A percentile compares a stretch with the other conserved stretches of the same genome.
These are phyloP conservation scores for Drosophila kikkawai DNA, from an alignment of 1,140 invertebrate genomes.

Conservation along the genomic window DNA sequence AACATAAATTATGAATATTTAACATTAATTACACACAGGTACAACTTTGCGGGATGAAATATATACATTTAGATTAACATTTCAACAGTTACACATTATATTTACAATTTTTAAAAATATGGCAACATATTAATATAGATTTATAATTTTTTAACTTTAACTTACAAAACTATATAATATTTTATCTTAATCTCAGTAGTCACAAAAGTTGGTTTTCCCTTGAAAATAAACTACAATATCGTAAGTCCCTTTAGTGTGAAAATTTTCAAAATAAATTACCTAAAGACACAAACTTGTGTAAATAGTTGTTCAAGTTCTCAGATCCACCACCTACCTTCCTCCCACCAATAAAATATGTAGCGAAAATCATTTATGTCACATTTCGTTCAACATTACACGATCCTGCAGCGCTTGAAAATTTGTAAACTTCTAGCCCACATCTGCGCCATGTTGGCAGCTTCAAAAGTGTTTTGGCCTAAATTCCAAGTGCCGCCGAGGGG, in stretches of 20 bases:
- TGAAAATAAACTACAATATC: not conserved
- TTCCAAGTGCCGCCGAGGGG: conserved; percentile 57
- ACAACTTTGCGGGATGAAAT: not conserved
- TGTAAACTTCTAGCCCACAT: conserved; percentile 38
- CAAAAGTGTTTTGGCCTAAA: conserved; percentile 77
- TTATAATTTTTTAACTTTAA: too few species aligned
- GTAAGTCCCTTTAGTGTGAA: too few species aligned
- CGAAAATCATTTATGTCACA: conserved; percentile 55
- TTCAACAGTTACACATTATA: not conserved
- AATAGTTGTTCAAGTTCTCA: conserved; percentile 11
- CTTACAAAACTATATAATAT: too few species aligned
- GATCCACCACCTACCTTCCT: not conserved
- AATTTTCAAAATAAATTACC: not conserved
- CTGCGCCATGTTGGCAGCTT: conserved; percentile 35
- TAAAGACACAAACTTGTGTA: not conserved
- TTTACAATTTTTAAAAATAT: not conserved
- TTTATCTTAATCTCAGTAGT: too few species aligned
- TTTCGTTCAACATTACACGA: conserved; percentile 44
- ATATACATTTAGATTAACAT: not conserved
- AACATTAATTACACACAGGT: conserved; percentile 3
- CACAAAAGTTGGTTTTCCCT: not conserved
- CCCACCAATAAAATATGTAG: conserved; percentile 7
- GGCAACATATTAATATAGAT: too few species aligned
- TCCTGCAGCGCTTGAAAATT: conserved; percentile 23
- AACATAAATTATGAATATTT: conserved; percentile 35